Evolutionary conservation across 2,113 vertebrate species (phyloP).

Genomic region (Macheiramphus alcinus): DNA sequence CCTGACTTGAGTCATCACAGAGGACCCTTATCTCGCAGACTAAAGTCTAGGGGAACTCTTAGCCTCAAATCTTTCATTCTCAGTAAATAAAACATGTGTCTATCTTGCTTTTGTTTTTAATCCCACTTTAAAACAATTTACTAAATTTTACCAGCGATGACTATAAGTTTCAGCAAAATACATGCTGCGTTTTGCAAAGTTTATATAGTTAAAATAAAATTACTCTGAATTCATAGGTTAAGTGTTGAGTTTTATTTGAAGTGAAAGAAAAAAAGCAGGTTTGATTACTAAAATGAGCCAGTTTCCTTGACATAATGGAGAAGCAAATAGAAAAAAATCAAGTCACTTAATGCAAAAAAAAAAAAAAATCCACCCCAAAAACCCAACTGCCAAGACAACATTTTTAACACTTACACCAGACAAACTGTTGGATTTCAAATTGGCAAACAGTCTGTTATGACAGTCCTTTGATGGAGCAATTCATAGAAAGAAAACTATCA

Average conservation of each 20-base stretch:
- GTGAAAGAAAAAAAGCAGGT: not conserved
- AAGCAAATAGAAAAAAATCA: constrained; percentile 38
- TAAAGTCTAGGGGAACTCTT: not conserved
- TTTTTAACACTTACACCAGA: constrained; percentile 74
- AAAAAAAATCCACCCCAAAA: not conserved
- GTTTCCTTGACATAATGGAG: constrained; percentile 28
- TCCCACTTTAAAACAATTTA: not conserved
- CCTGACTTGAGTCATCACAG: not conserved
- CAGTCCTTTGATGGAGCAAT: constrained; percentile 66
- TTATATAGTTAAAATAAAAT: not conserved
- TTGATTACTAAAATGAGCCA: constrained; percentile 7
- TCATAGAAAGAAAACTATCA: constrained; percentile 68
- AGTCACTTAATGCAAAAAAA: constrained; percentile 44
- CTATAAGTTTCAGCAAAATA: not conserved
- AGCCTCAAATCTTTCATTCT: not conserved
- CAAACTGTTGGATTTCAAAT: constrained; percentile 73
- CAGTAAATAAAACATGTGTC: not conserved
- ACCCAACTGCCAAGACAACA: constrained; percentile 58
- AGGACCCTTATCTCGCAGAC: not conserved
- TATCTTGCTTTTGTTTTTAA: not conserved
- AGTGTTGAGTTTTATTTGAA: not conserved
- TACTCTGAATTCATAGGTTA: not conserved
- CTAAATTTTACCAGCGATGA: not conserved
- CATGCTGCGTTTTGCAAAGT: not conserved
- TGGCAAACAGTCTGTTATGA: constrained; percentile 74